A percentile compares a stretch with the other conserved stretches of the same genome.
Conservation (phyloP, 2,113 vertebrate genomes). For the Poeciliopsis occidentalis region DNA sequence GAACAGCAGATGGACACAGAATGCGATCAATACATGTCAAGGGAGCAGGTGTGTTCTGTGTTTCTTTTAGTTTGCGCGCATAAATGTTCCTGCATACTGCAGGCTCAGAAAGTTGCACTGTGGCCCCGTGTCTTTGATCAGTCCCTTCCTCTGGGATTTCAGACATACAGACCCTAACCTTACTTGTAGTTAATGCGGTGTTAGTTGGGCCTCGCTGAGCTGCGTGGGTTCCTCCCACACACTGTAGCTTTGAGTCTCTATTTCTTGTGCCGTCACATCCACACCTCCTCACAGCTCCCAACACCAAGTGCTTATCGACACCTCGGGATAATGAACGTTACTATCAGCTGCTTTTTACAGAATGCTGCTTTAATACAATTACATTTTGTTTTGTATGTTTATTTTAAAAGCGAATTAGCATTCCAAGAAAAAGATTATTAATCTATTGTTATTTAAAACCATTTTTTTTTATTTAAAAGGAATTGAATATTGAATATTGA, state of each 20-base stretch:
- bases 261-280: slow-evolving; percentile 53
- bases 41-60: slow-evolving; percentile 38
- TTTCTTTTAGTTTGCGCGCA: slow-evolving; percentile 45
- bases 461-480: too few species aligned
- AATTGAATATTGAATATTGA: too few species aligned
- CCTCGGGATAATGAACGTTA: slow-evolving; percentile 20
- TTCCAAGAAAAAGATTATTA: not conserved
- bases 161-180: slow-evolving; percentile 61
- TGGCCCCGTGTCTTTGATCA: slow-evolving; percentile 77
- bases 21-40: slow-evolving; percentile 67
- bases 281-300: slow-evolving; percentile 59
- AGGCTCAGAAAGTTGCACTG: slow-evolving; percentile 50
- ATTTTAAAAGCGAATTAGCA: not conserved
- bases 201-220: slow-evolving; percentile 50
- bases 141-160: slow-evolving; percentile 73
- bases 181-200: slow-evolving; percentile 47
- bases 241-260: slow-evolving; percentile 49
- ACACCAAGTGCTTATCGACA: slow-evolving; percentile 39
- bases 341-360: not conserved
- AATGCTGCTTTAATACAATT: not conserved
- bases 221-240: slow-evolving; percentile 72
- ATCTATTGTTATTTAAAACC: too few species aligned
- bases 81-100: slow-evolving; percentile 51
- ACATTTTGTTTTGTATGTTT: not conserved
- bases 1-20: slow-evolving; percentile 42